Evolutionary conservation across 2,113 vertebrate species (phyloP).

Genomic region (Alaudala cheleensis): DNA sequence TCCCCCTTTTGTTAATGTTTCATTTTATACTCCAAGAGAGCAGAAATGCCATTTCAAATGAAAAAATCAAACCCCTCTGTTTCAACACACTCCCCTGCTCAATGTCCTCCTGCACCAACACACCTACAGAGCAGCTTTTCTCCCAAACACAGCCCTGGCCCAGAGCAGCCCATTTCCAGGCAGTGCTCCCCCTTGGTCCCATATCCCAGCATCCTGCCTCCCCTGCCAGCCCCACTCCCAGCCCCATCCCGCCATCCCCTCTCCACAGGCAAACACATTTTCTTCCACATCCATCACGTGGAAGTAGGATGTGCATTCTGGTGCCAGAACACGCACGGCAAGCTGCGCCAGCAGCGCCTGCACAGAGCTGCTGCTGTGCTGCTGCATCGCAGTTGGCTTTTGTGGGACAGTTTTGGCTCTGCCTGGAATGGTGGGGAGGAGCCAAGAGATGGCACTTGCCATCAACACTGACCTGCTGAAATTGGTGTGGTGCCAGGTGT

Average conservation of each 20-base stretch:
- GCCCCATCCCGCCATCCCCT: background rate
- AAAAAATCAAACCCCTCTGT: slow-evolving; percentile 37
- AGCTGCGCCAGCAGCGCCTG: background rate
- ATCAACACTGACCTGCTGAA: background rate
- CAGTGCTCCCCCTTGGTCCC: background rate
- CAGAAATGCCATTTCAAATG: slow-evolving; percentile 21
- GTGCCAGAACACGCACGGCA: slow-evolving; percentile 21
- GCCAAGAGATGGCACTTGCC: background rate
- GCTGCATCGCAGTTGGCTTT: background rate
- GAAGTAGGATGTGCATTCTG: background rate
- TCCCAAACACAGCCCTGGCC: background rate
- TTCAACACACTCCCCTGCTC: background rate
- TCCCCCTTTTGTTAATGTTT: background rate
- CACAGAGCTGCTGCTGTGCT: slow-evolving; percentile 25
- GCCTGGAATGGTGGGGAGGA: background rate
- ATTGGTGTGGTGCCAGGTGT: background rate
- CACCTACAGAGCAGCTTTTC: slow-evolving; percentile 20
- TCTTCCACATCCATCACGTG: slow-evolving; percentile 4
- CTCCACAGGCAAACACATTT: background rate
- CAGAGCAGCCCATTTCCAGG: background rate
- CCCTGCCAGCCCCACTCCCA: background rate
- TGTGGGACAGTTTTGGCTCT: background rate
- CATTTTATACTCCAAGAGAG: background rate
- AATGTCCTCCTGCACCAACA: background rate
- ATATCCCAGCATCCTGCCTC: background rate